Percentiles rank a stretch among this genome's conserved stretches.
phyloP scores from a whole-genome alignment of 2,888 invertebrate species.

The Nudaria mundana region DNA sequence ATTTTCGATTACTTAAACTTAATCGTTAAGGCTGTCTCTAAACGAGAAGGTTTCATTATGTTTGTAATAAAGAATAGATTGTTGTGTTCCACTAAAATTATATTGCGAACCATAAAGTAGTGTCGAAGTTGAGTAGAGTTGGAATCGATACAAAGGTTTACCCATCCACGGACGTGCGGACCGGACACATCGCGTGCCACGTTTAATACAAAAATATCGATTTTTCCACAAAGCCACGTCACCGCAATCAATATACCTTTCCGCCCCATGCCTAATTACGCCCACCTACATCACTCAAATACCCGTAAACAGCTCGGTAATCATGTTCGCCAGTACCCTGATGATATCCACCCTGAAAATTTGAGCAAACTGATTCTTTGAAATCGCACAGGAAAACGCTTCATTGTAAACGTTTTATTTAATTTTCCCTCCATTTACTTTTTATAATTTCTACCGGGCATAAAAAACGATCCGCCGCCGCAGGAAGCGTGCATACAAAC shows the following conservation, averaged over 20 bases:
- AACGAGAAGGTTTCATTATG: too few relatives aligned
- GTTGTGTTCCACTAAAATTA: too few relatives aligned
- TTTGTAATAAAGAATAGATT: too few relatives aligned
- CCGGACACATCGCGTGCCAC: conserved; percentile 78
- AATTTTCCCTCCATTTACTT: conserved; percentile 81
- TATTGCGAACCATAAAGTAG: conserved; percentile 65
- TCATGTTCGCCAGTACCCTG: conserved; percentile 49
- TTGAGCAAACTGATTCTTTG: conserved; percentile 75
- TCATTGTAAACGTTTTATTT: conserved; percentile 81
- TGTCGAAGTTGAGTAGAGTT: conserved; percentile 57
- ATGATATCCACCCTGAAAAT: conserved; percentile 68
- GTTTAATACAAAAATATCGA: conserved; percentile 80
- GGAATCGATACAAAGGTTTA: conserved; percentile 71
- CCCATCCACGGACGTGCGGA: conserved; percentile 67
- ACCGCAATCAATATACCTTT: conserved; percentile 81
- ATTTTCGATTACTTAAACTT: too few relatives aligned
- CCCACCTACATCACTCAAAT: conserved; percentile 77
- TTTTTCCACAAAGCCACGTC: conserved; percentile 77
- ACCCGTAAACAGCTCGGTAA: conserved; percentile 69
- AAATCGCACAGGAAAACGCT: conserved; percentile 79
- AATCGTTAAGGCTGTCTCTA: too few relatives aligned
- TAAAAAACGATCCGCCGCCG: conserved; percentile 80
- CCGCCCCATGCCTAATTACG: conserved; percentile 79
- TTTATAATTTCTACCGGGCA: conserved; percentile 80
- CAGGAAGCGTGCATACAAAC: conserved; percentile 74